Percentiles rank a stretch among this genome's conserved stretches.
phyloP scores from a whole-genome alignment of 2,888 invertebrate species.

The Melangyna quadrimaculata region DNA sequence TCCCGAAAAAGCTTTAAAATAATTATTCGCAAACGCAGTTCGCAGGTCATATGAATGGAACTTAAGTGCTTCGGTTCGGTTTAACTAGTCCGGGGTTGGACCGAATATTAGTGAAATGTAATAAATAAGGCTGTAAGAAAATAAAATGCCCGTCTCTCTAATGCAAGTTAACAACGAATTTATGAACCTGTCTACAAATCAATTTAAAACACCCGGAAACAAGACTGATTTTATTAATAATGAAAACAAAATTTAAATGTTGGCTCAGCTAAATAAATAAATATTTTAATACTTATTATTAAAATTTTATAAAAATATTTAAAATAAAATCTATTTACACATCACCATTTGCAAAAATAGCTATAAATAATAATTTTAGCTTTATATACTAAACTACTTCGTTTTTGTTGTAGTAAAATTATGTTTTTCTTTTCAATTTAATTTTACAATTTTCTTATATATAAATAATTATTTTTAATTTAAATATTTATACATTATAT shows the following conservation, averaged over 20 bases:
- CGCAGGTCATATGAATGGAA: no score
- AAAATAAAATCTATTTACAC: constrained; percentile 7
- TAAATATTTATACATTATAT: constrained; percentile 55
- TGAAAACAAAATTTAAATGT: neutral
- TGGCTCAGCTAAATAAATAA: neutral
- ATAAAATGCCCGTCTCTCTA: no score
- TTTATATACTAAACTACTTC: neutral
- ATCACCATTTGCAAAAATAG: constrained; percentile 2
- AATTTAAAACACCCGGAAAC: no score
- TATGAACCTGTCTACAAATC: no score
- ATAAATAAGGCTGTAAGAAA: no score
- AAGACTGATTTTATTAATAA: neutral
- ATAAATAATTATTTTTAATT: constrained; percentile 27
- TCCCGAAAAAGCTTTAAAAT: no score
- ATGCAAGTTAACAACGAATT: no score
- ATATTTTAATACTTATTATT: neutral
- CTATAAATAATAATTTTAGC: neutral
- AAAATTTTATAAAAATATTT: neutral
- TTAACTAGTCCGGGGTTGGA: no score
- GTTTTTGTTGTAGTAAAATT: constrained; percentile 3
- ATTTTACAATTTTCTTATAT: constrained; percentile 7
- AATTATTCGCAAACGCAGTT: no score
- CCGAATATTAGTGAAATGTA: no score
- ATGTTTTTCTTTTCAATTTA: neutral
- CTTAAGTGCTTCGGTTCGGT: no score